Conservation (phyloP, 92 coral and sea anemone genomes). For the Palythoa grandis region DNA sequence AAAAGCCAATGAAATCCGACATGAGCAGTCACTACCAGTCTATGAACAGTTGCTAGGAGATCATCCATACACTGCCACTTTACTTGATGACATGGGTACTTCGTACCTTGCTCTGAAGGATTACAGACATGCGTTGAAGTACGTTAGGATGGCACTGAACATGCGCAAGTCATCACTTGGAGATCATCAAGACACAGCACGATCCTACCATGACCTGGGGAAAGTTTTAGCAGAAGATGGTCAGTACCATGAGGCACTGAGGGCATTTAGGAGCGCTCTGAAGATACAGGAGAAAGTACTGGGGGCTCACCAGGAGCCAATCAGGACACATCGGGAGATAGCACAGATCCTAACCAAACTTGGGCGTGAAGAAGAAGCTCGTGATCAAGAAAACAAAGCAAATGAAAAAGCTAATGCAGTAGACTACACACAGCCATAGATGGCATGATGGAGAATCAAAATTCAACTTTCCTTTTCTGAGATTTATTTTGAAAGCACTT, state of each 20-base stretch:
- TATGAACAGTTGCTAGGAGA: constrained; percentile 76
- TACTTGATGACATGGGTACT: constrained; percentile 91
- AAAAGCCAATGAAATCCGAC: constrained; percentile 81
- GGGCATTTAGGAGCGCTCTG: constrained; percentile 76
- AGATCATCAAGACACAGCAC: constrained; percentile 95
- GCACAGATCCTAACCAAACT: constrained; percentile 69
- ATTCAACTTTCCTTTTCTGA: too few relatives aligned
- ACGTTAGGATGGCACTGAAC: constrained; percentile 77
- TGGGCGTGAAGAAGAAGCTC: constrained; percentile 82
- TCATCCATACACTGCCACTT: constrained; percentile 91
- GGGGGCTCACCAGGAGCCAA: constrained; percentile 84
- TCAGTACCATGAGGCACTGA: constrained; percentile 76
- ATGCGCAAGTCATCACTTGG: constrained; percentile 86
- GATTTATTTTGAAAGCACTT: too few relatives aligned
- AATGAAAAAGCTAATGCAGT: constrained; percentile 48
- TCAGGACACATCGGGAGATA: constrained; percentile 66
- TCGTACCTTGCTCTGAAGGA: constrained; percentile 83
- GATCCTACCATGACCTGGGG: constrained; percentile 92
- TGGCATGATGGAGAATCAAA: not conserved
- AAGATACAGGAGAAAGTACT: constrained; percentile 82
- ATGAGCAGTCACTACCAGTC: constrained; percentile 84
- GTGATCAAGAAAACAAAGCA: constrained; percentile 68
- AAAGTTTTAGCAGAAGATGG: constrained; percentile 67
- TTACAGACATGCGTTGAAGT: constrained; percentile 67
- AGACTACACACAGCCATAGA: constrained; percentile 59